These are phyloP conservation scores for Tigriopus californicus DNA, from an alignment of 2,888 invertebrate genomes.

Conservation along the genomic window DNA sequence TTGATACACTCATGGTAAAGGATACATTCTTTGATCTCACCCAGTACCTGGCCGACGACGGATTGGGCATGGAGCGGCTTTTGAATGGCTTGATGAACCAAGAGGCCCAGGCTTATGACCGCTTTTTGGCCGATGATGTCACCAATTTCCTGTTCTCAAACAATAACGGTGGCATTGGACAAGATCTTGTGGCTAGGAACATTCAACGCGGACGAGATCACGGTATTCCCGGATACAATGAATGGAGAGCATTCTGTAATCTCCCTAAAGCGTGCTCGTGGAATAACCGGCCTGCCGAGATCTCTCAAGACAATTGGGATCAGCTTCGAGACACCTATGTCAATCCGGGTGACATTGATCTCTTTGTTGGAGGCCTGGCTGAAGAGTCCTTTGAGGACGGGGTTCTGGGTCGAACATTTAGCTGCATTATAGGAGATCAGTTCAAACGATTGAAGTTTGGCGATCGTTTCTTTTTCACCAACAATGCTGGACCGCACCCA, in stretches of 20 bases:
- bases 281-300: background rate
- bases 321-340: background rate
- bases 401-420: too few species aligned
- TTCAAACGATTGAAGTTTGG: constrained; percentile 73
- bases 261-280: background rate
- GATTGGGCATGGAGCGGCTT: constrained; percentile 43
- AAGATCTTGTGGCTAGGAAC: constrained; percentile 73
- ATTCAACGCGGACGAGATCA: constrained; percentile 43
- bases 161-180: constrained; percentile 63
- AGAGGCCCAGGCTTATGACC: constrained; percentile 78
- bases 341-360: constrained; percentile 55
- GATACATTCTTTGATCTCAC: background rate
- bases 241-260: too few species aligned
- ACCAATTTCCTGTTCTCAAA: constrained; percentile 87
- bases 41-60: background rate
- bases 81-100: constrained; percentile 63
- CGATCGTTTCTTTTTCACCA: constrained; percentile 50
- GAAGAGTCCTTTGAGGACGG: constrained; percentile 32
- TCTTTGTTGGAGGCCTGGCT: constrained; percentile 87
- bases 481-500: background rate
- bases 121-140: constrained; percentile 79
- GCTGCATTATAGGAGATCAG: constrained; percentile 32
- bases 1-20: background rate
- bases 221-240: background rate
- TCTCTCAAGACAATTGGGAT: background rate